These are phyloP conservation scores for Drosophila ohnishii DNA, from an alignment of 1,140 invertebrate species.

Conservation along the genomic window DNA sequence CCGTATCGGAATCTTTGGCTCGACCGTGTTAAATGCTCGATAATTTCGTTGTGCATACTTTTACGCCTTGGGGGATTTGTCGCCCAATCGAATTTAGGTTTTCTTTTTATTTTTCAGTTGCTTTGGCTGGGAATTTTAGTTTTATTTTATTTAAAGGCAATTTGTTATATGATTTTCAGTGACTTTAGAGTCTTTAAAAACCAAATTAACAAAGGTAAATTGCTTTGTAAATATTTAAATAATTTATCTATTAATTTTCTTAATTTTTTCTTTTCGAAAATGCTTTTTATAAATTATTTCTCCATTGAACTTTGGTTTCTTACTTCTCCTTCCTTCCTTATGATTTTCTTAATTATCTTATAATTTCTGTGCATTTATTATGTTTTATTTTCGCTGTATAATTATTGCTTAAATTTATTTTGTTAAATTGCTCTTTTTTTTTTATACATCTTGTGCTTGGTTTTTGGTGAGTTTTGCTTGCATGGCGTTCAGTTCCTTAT, in stretches of 20 bases:
- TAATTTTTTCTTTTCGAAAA: not conserved
- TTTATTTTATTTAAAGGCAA: not conserved
- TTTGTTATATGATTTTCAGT: not conserved
- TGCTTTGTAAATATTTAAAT: not conserved
- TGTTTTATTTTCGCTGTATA: constrained; percentile 15
- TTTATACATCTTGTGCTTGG: not conserved
- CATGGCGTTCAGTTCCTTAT: constrained; percentile 12
- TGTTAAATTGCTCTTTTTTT: constrained; percentile 12
- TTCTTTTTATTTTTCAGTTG: constrained; percentile 11
- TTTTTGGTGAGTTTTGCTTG: constrained; percentile 3
- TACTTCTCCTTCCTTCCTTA: not conserved
- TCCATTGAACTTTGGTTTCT: not conserved
- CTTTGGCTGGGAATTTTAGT: not conserved
- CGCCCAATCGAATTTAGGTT: constrained; percentile 16
- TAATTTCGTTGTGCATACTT: constrained; percentile 61
- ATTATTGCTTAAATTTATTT: constrained; percentile 40
- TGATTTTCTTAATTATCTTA: constrained; percentile 14
- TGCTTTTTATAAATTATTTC: not conserved
- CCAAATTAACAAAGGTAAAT: not conserved
- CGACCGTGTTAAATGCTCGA: constrained; percentile 75
- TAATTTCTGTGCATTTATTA: constrained; percentile 22
- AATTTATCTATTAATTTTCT: not conserved
- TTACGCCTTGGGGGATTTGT: constrained; percentile 21
- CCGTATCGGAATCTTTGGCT: constrained; percentile 52
- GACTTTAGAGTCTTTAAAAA: too few species aligned